These are phyloP conservation scores for Pseudomyrmex cubaensis DNA, from an alignment of 1,140 invertebrate species.

Conservation along the genomic window DNA sequence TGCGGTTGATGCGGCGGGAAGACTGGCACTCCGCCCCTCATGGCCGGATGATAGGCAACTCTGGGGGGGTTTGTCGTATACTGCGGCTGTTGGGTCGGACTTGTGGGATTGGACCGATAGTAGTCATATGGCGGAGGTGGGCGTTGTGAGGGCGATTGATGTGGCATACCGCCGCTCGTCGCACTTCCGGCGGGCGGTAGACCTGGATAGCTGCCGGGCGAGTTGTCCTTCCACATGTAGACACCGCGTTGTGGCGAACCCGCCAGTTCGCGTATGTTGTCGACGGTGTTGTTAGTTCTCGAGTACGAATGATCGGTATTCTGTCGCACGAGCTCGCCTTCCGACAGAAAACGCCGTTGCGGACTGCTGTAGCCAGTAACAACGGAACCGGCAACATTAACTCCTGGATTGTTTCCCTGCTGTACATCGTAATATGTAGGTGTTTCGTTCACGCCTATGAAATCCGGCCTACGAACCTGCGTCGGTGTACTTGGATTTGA, in stretches of 20 bases:
- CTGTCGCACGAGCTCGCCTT: constrained; percentile 93
- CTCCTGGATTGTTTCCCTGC: constrained; percentile 71
- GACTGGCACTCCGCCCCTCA: constrained; percentile 88
- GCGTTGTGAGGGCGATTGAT: constrained; percentile 80
- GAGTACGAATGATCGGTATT: constrained; percentile 85
- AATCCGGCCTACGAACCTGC: constrained; percentile 93
- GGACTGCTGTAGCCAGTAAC: constrained; percentile 86
- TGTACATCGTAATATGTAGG: constrained; percentile 86
- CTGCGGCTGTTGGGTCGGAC: constrained; percentile 88
- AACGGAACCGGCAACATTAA: constrained; percentile 75
- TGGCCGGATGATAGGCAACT: constrained; percentile 87
- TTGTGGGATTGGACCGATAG: constrained; percentile 91
- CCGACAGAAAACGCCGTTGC: constrained; percentile 93
- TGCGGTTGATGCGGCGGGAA: constrained; percentile 86
- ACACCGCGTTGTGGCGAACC: constrained; percentile 93
- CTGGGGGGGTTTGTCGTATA: constrained; percentile 78
- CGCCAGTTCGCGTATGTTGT: constrained; percentile 91
- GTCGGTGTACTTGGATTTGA: constrained; percentile 96
- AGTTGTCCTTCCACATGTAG: constrained; percentile 94
- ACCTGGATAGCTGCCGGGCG: constrained; percentile 82
- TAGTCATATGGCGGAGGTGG: constrained; percentile 83
- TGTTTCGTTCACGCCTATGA: constrained; percentile 89
- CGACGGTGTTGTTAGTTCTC: constrained; percentile 86
- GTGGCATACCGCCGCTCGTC: constrained; percentile 64
- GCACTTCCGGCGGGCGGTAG: constrained; percentile 42